Conservation (phyloP, 2,888 invertebrate species). For the Taenaris catops region DNA sequence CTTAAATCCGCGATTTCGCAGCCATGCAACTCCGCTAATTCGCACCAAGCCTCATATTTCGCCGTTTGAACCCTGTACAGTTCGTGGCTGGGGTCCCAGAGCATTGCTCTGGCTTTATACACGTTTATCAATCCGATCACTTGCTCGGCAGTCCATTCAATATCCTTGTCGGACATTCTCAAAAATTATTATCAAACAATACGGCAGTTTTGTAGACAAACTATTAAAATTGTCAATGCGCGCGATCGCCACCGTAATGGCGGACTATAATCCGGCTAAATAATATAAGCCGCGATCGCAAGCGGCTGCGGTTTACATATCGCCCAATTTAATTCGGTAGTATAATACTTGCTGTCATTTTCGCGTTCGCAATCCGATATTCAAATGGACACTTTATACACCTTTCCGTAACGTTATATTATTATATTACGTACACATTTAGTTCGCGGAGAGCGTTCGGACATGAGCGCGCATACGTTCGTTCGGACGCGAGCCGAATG, state of each 20-base stretch:
- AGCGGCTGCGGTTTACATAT: neutral
- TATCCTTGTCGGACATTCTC: conserved; percentile 36
- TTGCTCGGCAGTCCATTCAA: conserved; percentile 55
- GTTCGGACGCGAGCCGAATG: conserved; percentile 32
- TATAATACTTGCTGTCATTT: neutral
- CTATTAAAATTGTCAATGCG: conserved; percentile 1
- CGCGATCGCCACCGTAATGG: conserved; percentile 5
- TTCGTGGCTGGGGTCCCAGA: conserved; percentile 52
- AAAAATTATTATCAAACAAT: no score
- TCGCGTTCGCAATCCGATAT: no score
- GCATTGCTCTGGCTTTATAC: conserved; percentile 41
- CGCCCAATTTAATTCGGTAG: neutral
- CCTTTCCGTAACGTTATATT: no score
- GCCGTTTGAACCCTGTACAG: conserved; percentile 46
- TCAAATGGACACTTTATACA: no score
- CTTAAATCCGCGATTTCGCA: conserved; percentile 54
- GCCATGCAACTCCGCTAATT: conserved; percentile 46
- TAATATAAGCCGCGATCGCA: neutral
- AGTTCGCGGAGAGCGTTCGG: conserved; percentile 27
- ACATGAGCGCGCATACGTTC: conserved; percentile 38
- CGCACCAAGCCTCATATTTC: conserved; percentile 55
- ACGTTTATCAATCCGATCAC: conserved; percentile 46
- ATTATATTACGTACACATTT: no score
- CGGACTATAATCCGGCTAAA: conserved; percentile 3
- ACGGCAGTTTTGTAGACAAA: conserved; percentile 1